Evolutionary conservation across 1,140 invertebrate species (phyloP).

Genomic region (Acromyrmex charruanus): DNA sequence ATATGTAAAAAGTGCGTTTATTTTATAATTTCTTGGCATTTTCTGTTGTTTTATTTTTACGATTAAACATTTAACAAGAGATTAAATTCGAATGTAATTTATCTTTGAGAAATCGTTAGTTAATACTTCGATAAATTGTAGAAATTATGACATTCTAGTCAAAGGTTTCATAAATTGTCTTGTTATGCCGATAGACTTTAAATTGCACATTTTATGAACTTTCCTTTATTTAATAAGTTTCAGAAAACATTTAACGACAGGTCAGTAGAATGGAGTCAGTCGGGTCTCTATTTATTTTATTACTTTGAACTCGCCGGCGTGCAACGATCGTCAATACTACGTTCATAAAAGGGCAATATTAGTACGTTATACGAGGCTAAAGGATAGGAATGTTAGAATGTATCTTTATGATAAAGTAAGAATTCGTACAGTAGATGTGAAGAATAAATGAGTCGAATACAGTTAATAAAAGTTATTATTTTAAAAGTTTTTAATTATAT

Average conservation of each 20-base stretch:
- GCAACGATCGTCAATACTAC: conserved; percentile 46
- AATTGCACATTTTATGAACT: conserved; percentile 16
- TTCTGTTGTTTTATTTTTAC: neutral
- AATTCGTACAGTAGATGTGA: neutral
- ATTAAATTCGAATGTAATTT: conserved; percentile 1
- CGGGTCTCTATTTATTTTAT: conserved; percentile 69
- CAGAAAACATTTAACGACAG: conserved; percentile 64
- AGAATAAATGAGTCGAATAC: neutral
- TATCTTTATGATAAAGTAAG: neutral
- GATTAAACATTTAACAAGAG: neutral
- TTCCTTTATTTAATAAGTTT: conserved; percentile 43
- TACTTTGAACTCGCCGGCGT: conserved; percentile 63
- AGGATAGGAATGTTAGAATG: neutral
- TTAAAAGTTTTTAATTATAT: neutral
- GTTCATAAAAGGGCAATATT: conserved; percentile 51
- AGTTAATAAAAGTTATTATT: too few relatives aligned
- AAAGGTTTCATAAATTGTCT: conserved; percentile 25
- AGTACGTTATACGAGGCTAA: conserved; percentile 10
- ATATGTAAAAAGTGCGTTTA: neutral
- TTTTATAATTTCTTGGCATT: neutral
- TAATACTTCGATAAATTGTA: conserved; percentile 15
- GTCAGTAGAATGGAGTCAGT: conserved; percentile 60
- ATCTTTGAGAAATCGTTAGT: neutral
- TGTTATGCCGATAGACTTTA: neutral
- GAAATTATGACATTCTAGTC: neutral